phyloP scores from a whole-genome alignment of 2,113 vertebrate genomes.

The Eretmochelys imbricata region DNA sequence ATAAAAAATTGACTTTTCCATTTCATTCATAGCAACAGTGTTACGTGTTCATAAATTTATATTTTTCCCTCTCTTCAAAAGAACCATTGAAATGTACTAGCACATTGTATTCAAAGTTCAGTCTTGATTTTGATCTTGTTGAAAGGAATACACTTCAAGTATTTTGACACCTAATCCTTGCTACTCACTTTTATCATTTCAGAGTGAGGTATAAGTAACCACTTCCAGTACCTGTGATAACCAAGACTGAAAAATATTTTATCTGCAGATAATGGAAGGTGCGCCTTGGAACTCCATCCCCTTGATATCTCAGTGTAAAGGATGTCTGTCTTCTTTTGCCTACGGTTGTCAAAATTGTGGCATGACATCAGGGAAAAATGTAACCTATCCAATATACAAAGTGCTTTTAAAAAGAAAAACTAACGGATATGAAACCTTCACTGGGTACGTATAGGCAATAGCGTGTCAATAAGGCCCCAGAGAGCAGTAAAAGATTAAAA shows the following conservation, averaged over 20 bases:
- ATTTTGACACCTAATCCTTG: slow-evolving; percentile 43
- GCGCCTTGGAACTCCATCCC: slow-evolving; percentile 4
- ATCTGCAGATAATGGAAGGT: slow-evolving; percentile 14
- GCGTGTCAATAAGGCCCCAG: not conserved
- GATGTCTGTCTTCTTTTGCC: not conserved
- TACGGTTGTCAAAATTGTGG: not conserved
- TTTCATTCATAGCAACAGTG: not conserved
- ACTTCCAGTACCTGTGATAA: slow-evolving; percentile 40
- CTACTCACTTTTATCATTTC: slow-evolving; percentile 51
- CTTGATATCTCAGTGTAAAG: not conserved
- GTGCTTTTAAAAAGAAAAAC: not conserved
- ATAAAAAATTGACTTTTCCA: not conserved
- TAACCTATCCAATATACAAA: not conserved
- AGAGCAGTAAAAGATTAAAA: slow-evolving; percentile 42
- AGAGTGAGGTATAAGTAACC: slow-evolving; percentile 37
- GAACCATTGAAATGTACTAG: not conserved
- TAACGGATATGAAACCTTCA: not conserved
- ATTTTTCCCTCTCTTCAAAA: slow-evolving; percentile 39
- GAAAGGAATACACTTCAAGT: slow-evolving; percentile 24
- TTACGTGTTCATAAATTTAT: slow-evolving; percentile 4
- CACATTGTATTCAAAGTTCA: slow-evolving; percentile 51
- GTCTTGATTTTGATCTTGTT: slow-evolving; percentile 66
- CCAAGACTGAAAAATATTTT: slow-evolving; percentile 42
- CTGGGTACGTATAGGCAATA: not conserved
- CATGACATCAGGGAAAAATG: not conserved